Percentiles rank a stretch among this genome's conserved stretches.
Conservation (phyloP, 2,797 vertebrate species). For the Ctenosaura bakeri region DNA sequence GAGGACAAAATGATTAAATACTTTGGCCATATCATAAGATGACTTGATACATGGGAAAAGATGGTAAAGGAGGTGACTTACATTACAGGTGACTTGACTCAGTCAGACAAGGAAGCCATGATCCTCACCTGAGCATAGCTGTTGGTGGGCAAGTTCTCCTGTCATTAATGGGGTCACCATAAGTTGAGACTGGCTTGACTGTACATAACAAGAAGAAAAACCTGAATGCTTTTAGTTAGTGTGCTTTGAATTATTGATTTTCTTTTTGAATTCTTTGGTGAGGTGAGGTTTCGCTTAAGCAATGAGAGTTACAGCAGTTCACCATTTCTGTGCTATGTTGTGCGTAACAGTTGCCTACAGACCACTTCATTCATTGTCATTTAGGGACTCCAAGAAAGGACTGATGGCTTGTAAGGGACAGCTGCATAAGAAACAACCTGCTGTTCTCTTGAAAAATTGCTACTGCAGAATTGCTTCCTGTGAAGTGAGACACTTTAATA, state of each 20-base stretch:
- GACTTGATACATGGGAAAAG: too few relatives aligned
- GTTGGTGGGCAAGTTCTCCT: too few relatives aligned
- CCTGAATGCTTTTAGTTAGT: not conserved
- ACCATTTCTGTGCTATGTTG: not conserved
- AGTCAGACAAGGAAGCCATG: too few relatives aligned
- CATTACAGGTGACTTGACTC: too few relatives aligned
- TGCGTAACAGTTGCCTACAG: slow-evolving; percentile 37
- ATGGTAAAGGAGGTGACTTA: too few relatives aligned
- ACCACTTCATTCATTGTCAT: slow-evolving; percentile 21
- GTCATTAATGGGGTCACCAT: too few relatives aligned
- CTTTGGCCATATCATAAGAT: too few relatives aligned
- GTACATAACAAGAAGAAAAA: not conserved
- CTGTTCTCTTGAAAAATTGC: slow-evolving; percentile 91
- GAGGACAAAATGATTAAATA: too few relatives aligned
- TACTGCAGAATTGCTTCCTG: slow-evolving; percentile 93
- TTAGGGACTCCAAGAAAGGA: slow-evolving; percentile 94
- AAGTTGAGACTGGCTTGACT: too few relatives aligned
- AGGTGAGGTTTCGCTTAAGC: slow-evolving; percentile 12
- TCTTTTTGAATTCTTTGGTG: not conserved
- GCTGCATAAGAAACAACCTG: slow-evolving; percentile 91
- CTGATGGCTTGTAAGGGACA: slow-evolving; percentile 88
- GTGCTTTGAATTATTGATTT: not conserved
- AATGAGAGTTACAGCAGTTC: not conserved
- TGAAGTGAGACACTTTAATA: slow-evolving; percentile 85
- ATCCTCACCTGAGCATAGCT: too few relatives aligned